Conservation (phyloP, 2,797 vertebrate species). For the Xenentodon cancila region DNA sequence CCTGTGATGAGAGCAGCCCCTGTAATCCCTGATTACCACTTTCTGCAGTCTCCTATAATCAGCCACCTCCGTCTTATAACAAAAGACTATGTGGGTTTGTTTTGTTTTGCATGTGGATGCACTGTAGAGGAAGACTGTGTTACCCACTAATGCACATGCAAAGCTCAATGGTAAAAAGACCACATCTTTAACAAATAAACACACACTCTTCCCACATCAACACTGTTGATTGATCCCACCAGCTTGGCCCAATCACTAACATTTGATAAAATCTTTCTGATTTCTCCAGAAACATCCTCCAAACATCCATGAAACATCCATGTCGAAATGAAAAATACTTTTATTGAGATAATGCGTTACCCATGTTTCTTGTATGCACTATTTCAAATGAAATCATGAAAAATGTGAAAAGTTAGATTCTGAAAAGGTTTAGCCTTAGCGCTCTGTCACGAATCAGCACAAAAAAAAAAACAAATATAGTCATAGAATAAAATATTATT, state of each 20-base stretch:
- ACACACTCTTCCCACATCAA: conserved; percentile 1
- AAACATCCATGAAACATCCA: no score
- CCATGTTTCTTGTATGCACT: neutral
- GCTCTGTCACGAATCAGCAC: conserved; percentile 12
- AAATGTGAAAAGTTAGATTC: conserved; percentile 7
- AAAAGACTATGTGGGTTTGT: conserved; percentile 11
- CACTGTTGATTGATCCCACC: no score
- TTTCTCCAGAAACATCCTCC: no score
- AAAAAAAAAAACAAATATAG: conserved; percentile 7
- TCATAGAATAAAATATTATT: conserved; percentile 1
- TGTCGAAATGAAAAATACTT: no score
- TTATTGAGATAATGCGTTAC: neutral
- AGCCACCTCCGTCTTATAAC: conserved; percentile 47
- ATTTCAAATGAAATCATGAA: conserved; percentile 7
- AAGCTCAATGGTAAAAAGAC: conserved; percentile 39
- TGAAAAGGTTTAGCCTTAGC: neutral
- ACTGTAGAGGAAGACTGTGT: neutral
- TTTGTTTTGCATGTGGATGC: conserved; percentile 7
- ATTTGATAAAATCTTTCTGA: no score
- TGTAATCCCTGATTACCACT: conserved; percentile 66
- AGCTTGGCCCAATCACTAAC: no score
- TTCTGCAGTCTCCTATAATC: conserved; percentile 56
- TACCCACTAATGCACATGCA: neutral
- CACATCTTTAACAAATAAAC: conserved; percentile 10
- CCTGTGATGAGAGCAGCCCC: conserved; percentile 51